These are phyloP conservation scores for Crotalus helleri DNA, from an alignment of 2,113 vertebrate species.

Conservation along the genomic window DNA sequence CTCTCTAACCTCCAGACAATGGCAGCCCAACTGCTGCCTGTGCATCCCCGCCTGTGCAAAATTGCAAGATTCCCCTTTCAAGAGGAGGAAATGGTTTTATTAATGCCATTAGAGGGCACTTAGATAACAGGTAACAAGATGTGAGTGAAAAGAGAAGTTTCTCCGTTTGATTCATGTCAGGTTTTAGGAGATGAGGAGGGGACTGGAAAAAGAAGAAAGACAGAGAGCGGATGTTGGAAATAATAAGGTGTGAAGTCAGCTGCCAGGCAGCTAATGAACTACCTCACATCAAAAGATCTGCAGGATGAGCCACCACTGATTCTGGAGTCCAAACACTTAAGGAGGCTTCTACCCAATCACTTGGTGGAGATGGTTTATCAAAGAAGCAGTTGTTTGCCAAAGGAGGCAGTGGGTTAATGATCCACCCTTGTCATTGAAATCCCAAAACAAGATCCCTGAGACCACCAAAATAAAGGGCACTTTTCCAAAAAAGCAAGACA, in stretches of 20 bases:
- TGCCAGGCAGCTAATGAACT: slow-evolving; percentile 16
- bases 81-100: background rate
- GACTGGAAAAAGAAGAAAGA: background rate
- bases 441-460: background rate
- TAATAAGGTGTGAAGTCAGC: slow-evolving; percentile 8
- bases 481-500: slow-evolving; percentile 18
- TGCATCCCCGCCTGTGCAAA: background rate
- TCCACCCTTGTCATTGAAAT: slow-evolving; percentile 23
- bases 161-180: slow-evolving; percentile 14
- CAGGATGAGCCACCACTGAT: background rate
- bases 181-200: background rate
- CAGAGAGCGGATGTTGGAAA: background rate
- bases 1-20: background rate
- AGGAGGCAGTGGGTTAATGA: fast-evolving
- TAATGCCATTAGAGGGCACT: slow-evolving; percentile 10
- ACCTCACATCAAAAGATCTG: slow-evolving; percentile 23
- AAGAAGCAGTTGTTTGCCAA: slow-evolving; percentile 11
- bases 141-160: background rate
- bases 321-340: background rate
- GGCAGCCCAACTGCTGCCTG: background rate
- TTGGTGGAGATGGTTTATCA: background rate
- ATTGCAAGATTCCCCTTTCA: background rate
- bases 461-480: background rate
- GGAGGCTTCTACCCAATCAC: background rate
- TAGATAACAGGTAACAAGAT: slow-evolving; percentile 38